A percentile compares a stretch with the other conserved stretches of the same genome.
Conservation (phyloP, 1,140 invertebrate species). For the Caenorhabditis tropicalis region DNA sequence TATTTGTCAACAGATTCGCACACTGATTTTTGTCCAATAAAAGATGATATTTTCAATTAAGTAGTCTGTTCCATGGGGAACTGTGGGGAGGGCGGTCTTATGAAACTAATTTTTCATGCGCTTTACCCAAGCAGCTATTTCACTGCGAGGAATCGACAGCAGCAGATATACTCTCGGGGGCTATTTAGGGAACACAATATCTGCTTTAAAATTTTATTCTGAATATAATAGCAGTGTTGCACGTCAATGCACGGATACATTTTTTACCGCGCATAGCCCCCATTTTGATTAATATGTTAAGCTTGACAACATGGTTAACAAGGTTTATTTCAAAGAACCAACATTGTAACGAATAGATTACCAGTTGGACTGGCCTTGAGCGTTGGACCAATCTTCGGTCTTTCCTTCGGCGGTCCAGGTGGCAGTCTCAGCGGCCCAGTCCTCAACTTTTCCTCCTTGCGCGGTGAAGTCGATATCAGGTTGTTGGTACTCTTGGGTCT, state of each 20-base stretch:
- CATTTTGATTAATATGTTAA: too few species aligned
- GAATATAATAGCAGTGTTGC: too few species aligned
- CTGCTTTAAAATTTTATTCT: too few species aligned
- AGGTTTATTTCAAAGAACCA: conserved; percentile 45
- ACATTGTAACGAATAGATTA: conserved; percentile 29
- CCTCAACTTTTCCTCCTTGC: conserved; percentile 33
- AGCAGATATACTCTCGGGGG: too few species aligned
- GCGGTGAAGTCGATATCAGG: conserved; percentile 11
- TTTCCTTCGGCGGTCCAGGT: conserved; percentile 25
- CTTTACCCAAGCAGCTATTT: too few species aligned
- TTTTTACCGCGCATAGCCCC: too few species aligned
- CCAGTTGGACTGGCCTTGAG: neutral
- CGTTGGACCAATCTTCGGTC: conserved; percentile 6
- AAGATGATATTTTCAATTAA: neutral
- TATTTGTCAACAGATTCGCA: conserved; percentile 21
- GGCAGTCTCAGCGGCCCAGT: conserved; percentile 49
- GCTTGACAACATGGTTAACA: conserved; percentile 8
- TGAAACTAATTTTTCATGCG: too few species aligned
- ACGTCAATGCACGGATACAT: too few species aligned
- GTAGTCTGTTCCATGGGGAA: too few species aligned
- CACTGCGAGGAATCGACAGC: too few species aligned
- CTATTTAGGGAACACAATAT: too few species aligned
- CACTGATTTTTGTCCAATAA: neutral
- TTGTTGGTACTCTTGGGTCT: conserved; percentile 31
- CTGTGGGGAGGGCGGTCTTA: too few species aligned